phyloP scores from a whole-genome alignment of 1,140 invertebrate species.

The Zaprionus africanus region DNA sequence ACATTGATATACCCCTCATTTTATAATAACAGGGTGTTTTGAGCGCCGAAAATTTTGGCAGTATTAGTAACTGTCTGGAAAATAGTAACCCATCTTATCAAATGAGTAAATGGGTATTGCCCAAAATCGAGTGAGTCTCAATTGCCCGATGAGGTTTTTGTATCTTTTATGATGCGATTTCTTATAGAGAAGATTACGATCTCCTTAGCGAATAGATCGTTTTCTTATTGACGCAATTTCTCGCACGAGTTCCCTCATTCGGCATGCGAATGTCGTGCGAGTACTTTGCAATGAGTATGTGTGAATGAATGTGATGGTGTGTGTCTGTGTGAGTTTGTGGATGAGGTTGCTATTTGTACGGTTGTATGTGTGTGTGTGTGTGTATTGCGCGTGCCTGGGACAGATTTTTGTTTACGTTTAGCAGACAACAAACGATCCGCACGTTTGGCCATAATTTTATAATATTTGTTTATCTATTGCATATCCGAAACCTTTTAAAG shows the following conservation, averaged over 20 bases:
- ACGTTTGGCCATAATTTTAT: conserved; percentile 52
- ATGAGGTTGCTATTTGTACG: neutral
- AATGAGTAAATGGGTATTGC: neutral
- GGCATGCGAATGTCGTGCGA: conserved; percentile 30
- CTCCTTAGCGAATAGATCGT: neutral
- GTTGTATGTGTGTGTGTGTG: neutral
- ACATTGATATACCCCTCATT: neutral
- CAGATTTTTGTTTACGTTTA: conserved; percentile 41
- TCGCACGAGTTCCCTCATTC: conserved; percentile 10
- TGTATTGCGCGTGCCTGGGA: conserved; percentile 23
- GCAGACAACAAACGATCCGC: conserved; percentile 30
- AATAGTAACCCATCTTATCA: neutral
- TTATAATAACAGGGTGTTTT: neutral
- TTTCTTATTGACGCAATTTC: conserved; percentile 35
- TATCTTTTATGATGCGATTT: neutral
- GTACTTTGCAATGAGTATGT: neutral
- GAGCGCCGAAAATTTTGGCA: neutral
- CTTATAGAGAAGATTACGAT: neutral
- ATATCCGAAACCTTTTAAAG: conserved; percentile 27
- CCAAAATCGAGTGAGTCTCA: neutral
- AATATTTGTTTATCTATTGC: conserved; percentile 51
- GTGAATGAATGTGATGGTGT: neutral
- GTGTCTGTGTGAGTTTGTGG: neutral
- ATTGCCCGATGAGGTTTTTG: neutral
- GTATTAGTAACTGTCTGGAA: neutral